Evolutionary conservation across 2,797 vertebrate genomes (phyloP).

Genomic region (Parauchenoglanis punctatus): DNA sequence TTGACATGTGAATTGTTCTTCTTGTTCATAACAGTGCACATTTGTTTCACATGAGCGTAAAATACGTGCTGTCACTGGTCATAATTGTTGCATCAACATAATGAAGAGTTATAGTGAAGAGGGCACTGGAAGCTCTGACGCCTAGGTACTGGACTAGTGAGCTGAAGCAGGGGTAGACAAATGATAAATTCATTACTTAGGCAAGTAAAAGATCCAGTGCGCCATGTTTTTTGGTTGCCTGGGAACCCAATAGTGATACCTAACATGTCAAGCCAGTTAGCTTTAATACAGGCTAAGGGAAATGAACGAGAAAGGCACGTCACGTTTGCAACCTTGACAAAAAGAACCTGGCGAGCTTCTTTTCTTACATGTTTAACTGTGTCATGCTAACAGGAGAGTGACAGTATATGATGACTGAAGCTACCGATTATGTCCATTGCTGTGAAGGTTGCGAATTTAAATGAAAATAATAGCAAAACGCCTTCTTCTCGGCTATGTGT

Average conservation of each 20-base stretch:
- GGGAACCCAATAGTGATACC: neutral
- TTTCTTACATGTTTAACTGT: neutral
- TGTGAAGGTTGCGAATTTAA: neutral
- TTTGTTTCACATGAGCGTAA: constrained; percentile 20
- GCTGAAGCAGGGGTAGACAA: constrained; percentile 6
- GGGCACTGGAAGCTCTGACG: neutral
- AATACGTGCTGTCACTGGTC: constrained; percentile 16
- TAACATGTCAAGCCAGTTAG: neutral
- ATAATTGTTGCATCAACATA: constrained; percentile 23
- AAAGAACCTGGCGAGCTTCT: neutral
- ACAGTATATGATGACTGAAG: neutral
- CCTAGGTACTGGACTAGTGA: constrained; percentile 14
- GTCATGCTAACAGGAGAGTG: neutral
- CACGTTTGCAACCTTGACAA: neutral
- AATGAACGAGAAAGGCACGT: neutral
- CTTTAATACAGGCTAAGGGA: neutral
- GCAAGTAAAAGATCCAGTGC: neutral
- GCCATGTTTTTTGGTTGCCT: neutral
- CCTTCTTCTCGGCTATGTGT: neutral
- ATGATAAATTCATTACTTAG: neutral
- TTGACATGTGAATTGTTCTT: constrained; percentile 19
- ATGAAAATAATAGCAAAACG: neutral
- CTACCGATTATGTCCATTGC: neutral
- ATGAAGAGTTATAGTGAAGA: neutral
- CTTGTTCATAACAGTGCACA: constrained; percentile 2